These are phyloP conservation scores for Villa cingulata DNA, from an alignment of 2,888 invertebrate genomes.

Conservation along the genomic window DNA sequence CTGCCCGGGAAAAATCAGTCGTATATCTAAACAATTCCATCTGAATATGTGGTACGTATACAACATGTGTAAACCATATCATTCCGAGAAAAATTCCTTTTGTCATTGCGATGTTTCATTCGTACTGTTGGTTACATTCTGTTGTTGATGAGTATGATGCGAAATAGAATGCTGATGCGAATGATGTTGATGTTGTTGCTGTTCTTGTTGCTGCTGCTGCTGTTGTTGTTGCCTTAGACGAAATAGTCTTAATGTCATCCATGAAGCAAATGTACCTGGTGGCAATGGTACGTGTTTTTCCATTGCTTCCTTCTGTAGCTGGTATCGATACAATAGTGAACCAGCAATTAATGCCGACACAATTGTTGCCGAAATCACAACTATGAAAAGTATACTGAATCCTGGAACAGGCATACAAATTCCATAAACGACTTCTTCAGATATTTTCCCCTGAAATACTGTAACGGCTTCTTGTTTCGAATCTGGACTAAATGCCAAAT, in stretches of 20 bases:
- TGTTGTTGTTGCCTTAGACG: slow-evolving; percentile 37
- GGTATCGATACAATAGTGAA: slow-evolving; percentile 62
- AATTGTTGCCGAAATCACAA: slow-evolving; percentile 75
- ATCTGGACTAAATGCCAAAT: slow-evolving; percentile 78
- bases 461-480: slow-evolving; percentile 66
- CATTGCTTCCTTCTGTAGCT: slow-evolving; percentile 55
- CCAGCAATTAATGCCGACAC: slow-evolving; percentile 78
- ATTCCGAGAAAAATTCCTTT: neutral
- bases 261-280: slow-evolving; percentile 54
- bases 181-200: neutral
- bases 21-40: slow-evolving; percentile 1
- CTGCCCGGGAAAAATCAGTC: slow-evolving; percentile 19
- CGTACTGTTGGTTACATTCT: neutral
- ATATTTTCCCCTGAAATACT: slow-evolving; percentile 74
- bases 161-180: slow-evolving; percentile 11
- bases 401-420: slow-evolving; percentile 83
- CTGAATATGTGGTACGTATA: no score
- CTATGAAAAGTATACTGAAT: slow-evolving; percentile 76
- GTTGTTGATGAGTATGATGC: slow-evolving; percentile 8
- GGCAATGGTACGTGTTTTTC: slow-evolving; percentile 42
- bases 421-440: slow-evolving; percentile 82
- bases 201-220: slow-evolving; percentile 16
- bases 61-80: neutral
- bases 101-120: slow-evolving; percentile 27
- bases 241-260: slow-evolving; percentile 57